A percentile compares a stretch with the other conserved stretches of the same genome.
phyloP scores from a whole-genome alignment of 2,113 vertebrate species.

The Lontra canadensis region DNA sequence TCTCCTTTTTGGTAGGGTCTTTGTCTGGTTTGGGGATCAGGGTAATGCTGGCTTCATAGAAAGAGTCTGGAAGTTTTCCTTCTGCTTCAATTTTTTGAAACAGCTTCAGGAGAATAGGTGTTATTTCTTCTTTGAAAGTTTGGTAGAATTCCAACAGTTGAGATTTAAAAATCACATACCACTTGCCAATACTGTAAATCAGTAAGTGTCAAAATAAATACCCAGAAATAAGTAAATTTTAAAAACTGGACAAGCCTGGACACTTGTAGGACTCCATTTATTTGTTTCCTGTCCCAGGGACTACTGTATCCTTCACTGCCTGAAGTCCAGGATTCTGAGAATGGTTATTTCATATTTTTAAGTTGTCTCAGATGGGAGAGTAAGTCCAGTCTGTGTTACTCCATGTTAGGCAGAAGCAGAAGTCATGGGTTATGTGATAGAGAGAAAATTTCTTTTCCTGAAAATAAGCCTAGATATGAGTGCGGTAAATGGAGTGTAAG shows the following conservation, averaged over 20 bases:
- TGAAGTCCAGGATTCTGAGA: background rate
- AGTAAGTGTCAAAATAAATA: too few relatives aligned
- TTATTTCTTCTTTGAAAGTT: too few relatives aligned
- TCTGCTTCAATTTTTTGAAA: too few relatives aligned
- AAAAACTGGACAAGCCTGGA: background rate
- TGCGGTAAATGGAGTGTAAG: background rate
- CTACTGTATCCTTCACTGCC: background rate
- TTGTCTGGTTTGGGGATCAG: too few relatives aligned
- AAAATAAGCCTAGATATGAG: background rate
- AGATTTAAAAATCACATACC: too few relatives aligned
- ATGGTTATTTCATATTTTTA: background rate
- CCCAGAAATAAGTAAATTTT: too few relatives aligned
- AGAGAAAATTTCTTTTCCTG: background rate
- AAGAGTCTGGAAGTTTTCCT: too few relatives aligned
- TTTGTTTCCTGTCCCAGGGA: background rate
- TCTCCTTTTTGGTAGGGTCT: too few relatives aligned
- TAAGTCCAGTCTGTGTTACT: background rate
- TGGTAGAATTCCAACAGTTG: too few relatives aligned
- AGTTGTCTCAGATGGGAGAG: background rate
- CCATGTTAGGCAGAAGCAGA: background rate
- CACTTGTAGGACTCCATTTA: background rate
- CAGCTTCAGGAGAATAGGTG: too few relatives aligned
- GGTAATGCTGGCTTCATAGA: too few relatives aligned
- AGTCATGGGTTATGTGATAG: background rate
- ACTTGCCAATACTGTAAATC: too few relatives aligned